Conservation (phyloP, 2,797 vertebrate species). For the Furcifer pardalis region DNA sequence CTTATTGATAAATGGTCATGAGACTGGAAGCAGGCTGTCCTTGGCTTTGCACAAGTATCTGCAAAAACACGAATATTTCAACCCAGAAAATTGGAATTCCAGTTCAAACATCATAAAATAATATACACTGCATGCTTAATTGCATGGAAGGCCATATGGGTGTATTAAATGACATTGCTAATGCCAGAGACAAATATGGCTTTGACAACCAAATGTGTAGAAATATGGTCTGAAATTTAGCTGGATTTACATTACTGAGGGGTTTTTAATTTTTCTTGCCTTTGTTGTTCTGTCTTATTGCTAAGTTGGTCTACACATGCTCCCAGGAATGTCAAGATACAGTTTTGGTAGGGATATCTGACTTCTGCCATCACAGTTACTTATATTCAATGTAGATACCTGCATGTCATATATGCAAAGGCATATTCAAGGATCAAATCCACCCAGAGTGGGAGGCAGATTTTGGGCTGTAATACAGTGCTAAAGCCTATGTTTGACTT, state of each 20-base stretch:
- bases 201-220: slow-evolving; percentile 65
- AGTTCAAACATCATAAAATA: slow-evolving; percentile 84
- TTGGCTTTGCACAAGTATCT: slow-evolving; percentile 76
- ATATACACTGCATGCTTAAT: slow-evolving; percentile 78
- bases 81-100: slow-evolving; percentile 79
- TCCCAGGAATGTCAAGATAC: accelerated
- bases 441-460: too few species aligned
- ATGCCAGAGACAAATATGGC: slow-evolving; percentile 76
- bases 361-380: not conserved
- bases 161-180: slow-evolving; percentile 78
- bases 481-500: too few species aligned
- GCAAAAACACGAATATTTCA: slow-evolving; percentile 76
- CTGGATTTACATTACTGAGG: slow-evolving; percentile 61
- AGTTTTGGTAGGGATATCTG: not conserved
- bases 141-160: slow-evolving; percentile 69
- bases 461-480: too few species aligned
- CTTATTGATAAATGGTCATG: slow-evolving; percentile 78
- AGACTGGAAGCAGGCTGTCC: slow-evolving; percentile 81
- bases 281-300: slow-evolving; percentile 34
- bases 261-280: slow-evolving; percentile 53
- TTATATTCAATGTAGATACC: not conserved
- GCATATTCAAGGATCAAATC: too few species aligned
- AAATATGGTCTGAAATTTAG: slow-evolving; percentile 54
- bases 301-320: slow-evolving; percentile 48
- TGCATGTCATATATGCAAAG: too few species aligned